A percentile compares a stretch with the other conserved stretches of the same genome.
Conservation (phyloP, 2,888 invertebrate genomes). For the Dasysyrphus tricinctus region DNA sequence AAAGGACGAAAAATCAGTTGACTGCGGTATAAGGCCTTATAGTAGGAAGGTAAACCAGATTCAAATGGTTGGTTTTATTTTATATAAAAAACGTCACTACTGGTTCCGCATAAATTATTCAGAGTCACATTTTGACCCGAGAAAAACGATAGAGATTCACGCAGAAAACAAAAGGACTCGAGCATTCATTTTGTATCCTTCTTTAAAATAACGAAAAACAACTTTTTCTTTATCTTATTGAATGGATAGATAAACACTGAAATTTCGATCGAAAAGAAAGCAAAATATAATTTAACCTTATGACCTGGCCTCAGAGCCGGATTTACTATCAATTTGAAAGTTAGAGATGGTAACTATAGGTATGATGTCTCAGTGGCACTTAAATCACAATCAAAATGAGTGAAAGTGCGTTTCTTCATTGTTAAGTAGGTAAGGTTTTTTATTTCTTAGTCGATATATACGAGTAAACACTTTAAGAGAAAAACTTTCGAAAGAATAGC, state of each 20-base stretch:
- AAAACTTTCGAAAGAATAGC: not conserved
- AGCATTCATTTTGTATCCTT: slow-evolving; percentile 51
- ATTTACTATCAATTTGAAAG: not conserved
- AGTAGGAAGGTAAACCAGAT: slow-evolving; percentile 8
- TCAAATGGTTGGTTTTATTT: slow-evolving; percentile 3
- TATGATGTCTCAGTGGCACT: not conserved
- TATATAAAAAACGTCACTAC: slow-evolving; percentile 29
- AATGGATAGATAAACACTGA: slow-evolving; percentile 54
- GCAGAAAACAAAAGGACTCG: slow-evolving; percentile 14
- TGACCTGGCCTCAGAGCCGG: slow-evolving; percentile 5
- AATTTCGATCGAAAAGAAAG: slow-evolving; percentile 49
- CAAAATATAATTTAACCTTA: slow-evolving; percentile 54
- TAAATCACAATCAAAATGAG: not conserved
- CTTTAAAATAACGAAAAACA: slow-evolving; percentile 28
- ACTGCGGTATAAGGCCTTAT: slow-evolving; percentile 57
- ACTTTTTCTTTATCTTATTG: slow-evolving; percentile 56
- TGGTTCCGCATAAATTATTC: slow-evolving; percentile 70
- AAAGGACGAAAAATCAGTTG: slow-evolving; percentile 46
- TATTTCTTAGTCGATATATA: not conserved
- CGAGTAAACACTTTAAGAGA: not conserved
- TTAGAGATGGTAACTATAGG: too few relatives aligned
- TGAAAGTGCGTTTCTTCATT: not conserved
- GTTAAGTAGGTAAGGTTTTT: not conserved
- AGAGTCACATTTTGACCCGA: slow-evolving; percentile 30
- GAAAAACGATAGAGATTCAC: slow-evolving; percentile 15